Conservation (phyloP, 1,140 invertebrate genomes). For the Papilio dardanus region DNA sequence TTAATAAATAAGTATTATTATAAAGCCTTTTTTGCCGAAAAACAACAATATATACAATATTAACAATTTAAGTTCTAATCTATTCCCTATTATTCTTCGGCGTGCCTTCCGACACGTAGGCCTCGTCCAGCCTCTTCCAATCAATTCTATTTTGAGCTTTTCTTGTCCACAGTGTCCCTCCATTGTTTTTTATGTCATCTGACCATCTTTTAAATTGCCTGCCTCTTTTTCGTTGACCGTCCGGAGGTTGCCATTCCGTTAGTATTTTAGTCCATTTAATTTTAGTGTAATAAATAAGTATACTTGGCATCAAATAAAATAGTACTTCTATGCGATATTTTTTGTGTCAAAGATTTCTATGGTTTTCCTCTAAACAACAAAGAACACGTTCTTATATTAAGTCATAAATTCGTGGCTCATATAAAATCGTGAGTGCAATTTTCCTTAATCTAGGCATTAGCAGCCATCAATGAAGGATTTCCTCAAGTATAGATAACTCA, state of each 20-base stretch:
- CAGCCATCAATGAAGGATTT: constrained; percentile 10
- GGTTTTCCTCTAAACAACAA: background rate
- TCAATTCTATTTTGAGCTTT: background rate
- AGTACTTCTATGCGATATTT: background rate
- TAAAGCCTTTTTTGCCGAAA: too few species aligned
- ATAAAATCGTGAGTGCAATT: constrained; percentile 21
- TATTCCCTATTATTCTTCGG: too few species aligned
- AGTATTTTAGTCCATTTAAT: constrained; percentile 4
- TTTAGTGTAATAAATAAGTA: background rate
- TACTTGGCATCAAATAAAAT: background rate
- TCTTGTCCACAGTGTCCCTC: background rate
- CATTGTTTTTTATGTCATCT: background rate
- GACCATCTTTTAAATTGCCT: background rate
- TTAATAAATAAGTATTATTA: too few species aligned
- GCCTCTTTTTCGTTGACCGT: background rate
- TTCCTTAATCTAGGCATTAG: constrained; percentile 16
- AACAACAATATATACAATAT: too few species aligned
- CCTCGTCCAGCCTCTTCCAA: constrained; percentile 10
- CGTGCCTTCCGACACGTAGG: too few species aligned
- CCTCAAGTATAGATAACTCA: background rate
- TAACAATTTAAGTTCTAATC: too few species aligned
- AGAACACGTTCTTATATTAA: constrained; percentile 6
- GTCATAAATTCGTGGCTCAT: constrained; percentile 10
- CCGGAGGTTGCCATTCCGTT: background rate
- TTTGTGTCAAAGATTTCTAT: background rate